Evolutionary conservation across 2,888 invertebrate species (phyloP), one percentile per base, ranked within the genome.

Genomic region (Stratiomys singularior): DNA sequence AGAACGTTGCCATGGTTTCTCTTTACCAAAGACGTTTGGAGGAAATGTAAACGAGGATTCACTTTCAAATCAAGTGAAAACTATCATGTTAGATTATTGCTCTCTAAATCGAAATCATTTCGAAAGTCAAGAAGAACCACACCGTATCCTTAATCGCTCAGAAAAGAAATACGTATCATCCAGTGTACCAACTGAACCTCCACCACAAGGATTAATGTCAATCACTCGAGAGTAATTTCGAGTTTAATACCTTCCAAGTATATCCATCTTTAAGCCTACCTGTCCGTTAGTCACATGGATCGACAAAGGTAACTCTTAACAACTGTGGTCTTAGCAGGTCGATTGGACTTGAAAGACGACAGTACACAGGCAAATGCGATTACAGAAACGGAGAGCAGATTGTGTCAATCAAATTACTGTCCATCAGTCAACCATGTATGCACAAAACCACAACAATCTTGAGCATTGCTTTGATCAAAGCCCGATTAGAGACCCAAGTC

Each of bases 371-470:
- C 52, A 74, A 74, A 74, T 74, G 44, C 23, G 74, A 74, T 74
- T 74, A 74, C 37, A 18, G 5, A 23, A 23, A 23, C 25, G 47
- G 37, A 46, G 46, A 28, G 28, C 4, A 74, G 58, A 58, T 58
- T 74, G 58, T 74, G 74, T 74, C 74, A 74, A 74, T 74, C 74
- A 74, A 60, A 58, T 74, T 74, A 74, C 74, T 37, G 25, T 44
- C 58, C 37, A 74, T 74, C 74, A 74, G 30, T 74, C 74, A 44
- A 60, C n/a, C 46, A 44, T 47, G 46, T 58, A 37, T 23, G 60
- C 46, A 69, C 69, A 46, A 23, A 1, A 74, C 44, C 74, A 58
- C 74, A 58, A 74, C 74, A 15, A 74, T 74, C 37, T 37, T 25
- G 23, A 37, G 28, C 37, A 11, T 28, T 37, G 58, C 60, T 60